Percentiles rank a stretch among this genome's conserved stretches.
phyloP scores from a whole-genome alignment of 2,888 invertebrate species.

The Zaprionus obscuricornis region DNA sequence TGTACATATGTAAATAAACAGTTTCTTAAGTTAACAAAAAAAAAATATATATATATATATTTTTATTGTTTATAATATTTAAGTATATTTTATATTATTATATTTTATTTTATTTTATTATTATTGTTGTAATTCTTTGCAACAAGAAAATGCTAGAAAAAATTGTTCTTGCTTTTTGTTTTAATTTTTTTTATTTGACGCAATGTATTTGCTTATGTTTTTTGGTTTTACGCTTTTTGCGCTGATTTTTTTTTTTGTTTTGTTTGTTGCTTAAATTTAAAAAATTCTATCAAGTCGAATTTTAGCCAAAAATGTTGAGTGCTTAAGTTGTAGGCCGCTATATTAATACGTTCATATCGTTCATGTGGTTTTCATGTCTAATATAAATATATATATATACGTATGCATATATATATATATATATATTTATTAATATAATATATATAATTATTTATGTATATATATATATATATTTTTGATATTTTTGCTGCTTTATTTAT shows the following conservation, averaged over 20 bases:
- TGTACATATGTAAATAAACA: slow-evolving; percentile 37
- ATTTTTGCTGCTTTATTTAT: slow-evolving; percentile 65
- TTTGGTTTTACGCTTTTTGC: slow-evolving; percentile 5
- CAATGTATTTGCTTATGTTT: slow-evolving; percentile 7
- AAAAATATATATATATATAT: too few species aligned
- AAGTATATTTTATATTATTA: slow-evolving; percentile 30
- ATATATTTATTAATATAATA: slow-evolving; percentile 23
- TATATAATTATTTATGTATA: slow-evolving; percentile 40
- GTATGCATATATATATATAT: slow-evolving; percentile 27
- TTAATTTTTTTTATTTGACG: slow-evolving; percentile 20
- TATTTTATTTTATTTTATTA: slow-evolving; percentile 4
- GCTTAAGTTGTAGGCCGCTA: slow-evolving; percentile 63
- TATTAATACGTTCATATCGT: slow-evolving; percentile 27
- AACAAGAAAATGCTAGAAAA: slow-evolving; percentile 63
- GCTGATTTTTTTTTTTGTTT: slow-evolving; percentile 15
- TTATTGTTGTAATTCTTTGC: slow-evolving; percentile 40
- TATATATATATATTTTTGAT: slow-evolving; percentile 61
- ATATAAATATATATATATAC: slow-evolving; percentile 24
- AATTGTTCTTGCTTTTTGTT: slow-evolving; percentile 42
- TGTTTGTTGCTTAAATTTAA: slow-evolving; percentile 44
- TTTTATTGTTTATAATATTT: slow-evolving; percentile 16
- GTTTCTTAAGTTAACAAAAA: slow-evolving; percentile 53
- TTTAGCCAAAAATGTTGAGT: slow-evolving; percentile 61
- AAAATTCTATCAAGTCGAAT: slow-evolving; percentile 47
- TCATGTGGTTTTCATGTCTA: slow-evolving; percentile 14